Base-by-base conservation (phyloP, 64 coral and sea anemone species). In the Dendronephthya gigantea region DNA sequence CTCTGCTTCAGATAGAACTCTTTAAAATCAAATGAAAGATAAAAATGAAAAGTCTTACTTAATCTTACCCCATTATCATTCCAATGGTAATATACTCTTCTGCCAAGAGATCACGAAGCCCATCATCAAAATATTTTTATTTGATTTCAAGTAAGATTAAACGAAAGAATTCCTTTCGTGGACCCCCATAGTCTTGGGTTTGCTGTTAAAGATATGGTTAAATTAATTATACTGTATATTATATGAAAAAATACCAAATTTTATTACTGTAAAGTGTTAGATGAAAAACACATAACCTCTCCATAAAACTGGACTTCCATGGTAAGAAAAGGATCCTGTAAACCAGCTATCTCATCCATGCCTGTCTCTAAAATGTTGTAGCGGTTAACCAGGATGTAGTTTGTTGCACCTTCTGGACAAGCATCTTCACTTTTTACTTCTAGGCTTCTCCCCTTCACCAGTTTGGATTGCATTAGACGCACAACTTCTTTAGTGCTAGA, bases 51-150 rank as follows among this genome's bases (percentile, higher is more conserved):
- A 35, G 30, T 2, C n/a, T 25, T 17, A 25, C n/a, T 8, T 74
- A 35, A n/a, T n/a, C n/a, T n/a, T n/a, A 25, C 69, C 85, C 59
- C 85, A 87, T 87, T 75, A 75, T 87, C 13, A 87, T 29, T 69
- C 85, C 85, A 87, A 75, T 69, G 29, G 49, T 62, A 43, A 31
- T 41, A 43, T 87, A 87, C 62, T 87, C 85, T 72, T 87, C 39
- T 16, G 85, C 36, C 47, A 87, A 87, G 85, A 43, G 85, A 62
- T 87, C 33, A 37, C 85, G 62, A 38, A 87, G 62, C 0, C 85
- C 85, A 87, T 72, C 58, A 43, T 87, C 85, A 68, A 87, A 87
- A 87, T 87, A 84, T 41, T 84, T 84, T 31, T 84, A 34, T 69
- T 87, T 87, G 52, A 87, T 87, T 69, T 37, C 85, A 38, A 69